Base-by-base conservation (phyloP, 2,888 invertebrate species). In the Horisme vitalbata region DNA sequence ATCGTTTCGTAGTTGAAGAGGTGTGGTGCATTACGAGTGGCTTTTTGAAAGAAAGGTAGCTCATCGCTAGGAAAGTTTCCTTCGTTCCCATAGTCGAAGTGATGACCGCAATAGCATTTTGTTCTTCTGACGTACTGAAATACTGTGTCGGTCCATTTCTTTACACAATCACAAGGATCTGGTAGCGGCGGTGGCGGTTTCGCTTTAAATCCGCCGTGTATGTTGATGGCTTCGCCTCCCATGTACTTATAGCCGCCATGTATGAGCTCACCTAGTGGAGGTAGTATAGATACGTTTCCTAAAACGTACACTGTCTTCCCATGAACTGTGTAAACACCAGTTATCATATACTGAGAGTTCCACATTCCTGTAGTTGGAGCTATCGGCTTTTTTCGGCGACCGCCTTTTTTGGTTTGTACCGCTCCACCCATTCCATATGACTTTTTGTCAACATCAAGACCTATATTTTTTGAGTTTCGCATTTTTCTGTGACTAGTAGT, bases 51-150 rank as follows among this genome's bases (percentile, higher is more conserved):
- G 48, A 60, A 86, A 1, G 79, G 79, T 9, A 82, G 51, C 39
- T 85, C 83, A 0, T 84, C 79, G 3, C 70, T 52, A 4, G 66
- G 60, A 41, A 83, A 85, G 0, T 53, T 44, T 1, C 78, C 84
- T 48, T 83, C 81, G 43, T 86, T 78, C 7, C 69, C 64, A 34
- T 71, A 85, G 52, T 88, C 88, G 37, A 68, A 88, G 47, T 59
- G 53, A 56, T 88, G 88, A 10, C 71, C 75, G 50, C 87, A 87
- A 35, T 67, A 53, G 47, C 88, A 88, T 72, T 86, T 88, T 13
- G 69, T 73, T 9, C 49, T 52, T 56, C 74, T 75, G 2, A 82
- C 48, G 48, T 83, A 85, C n/a, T 70, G 39, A 10, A 85, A 64
- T 4, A 76, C 69, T 21, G 69, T 20, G 7, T 76, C 67, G 4